These are phyloP conservation scores for Amphimedon queenslandica DNA, from an alignment of 37 sponge, comb jelly and placozoan species.

Conservation along the genomic window DNA sequence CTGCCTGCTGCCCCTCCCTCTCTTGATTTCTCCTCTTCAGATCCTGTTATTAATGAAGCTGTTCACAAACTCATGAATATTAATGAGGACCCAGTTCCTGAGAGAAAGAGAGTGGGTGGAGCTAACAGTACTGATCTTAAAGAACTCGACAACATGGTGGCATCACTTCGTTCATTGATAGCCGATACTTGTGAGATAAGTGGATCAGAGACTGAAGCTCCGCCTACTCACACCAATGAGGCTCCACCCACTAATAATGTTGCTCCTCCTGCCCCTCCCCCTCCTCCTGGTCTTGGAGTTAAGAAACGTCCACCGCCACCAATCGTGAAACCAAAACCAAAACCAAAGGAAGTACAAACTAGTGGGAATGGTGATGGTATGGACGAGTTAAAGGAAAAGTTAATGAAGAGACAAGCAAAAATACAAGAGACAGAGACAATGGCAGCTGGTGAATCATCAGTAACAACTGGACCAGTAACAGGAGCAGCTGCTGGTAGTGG, in stretches of 20 bases:
- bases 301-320: neutral
- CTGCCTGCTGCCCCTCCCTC: neutral
- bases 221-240: neutral
- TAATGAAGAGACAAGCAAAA: constrained; percentile 21
- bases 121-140: constrained; percentile 9
- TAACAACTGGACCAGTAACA: neutral
- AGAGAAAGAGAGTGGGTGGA: neutral
- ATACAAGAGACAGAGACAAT: neutral
- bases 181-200: constrained; percentile 8
- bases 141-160: constrained; percentile 26
- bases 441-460: neutral
- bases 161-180: constrained; percentile 2
- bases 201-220: neutral
- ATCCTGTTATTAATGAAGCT: constrained; percentile 2
- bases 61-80: neutral
- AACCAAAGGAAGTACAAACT: neutral
- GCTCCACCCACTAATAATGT: neutral
- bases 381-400: constrained; percentile 28
- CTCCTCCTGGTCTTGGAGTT: constrained; percentile 4
- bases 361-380: neutral
- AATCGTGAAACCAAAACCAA: neutral
- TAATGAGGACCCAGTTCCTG: neutral
- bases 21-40: neutral
- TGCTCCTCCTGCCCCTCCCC: neutral
- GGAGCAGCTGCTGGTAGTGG: neutral